Evolutionary conservation across 2,888 invertebrate genomes (phyloP).

Genomic region (Aphrophora alni): DNA sequence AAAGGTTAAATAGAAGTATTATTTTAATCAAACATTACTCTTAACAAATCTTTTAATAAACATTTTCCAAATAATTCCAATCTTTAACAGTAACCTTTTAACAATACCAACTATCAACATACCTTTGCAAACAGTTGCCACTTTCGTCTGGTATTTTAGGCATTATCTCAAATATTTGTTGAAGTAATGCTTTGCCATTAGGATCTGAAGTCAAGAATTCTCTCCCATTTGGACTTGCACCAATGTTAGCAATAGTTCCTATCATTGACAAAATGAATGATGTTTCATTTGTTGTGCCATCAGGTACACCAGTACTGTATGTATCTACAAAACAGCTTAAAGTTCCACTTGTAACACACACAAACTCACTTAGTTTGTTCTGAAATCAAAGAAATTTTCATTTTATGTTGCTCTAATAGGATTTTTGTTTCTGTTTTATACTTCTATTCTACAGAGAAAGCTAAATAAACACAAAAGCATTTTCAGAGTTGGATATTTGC

Average conservation of each 20-base stretch:
- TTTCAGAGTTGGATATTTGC: no score
- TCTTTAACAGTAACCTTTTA: no score
- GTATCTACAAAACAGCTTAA: conserved; percentile 56
- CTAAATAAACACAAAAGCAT: no score
- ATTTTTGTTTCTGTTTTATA: no score
- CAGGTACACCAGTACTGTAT: conserved; percentile 54
- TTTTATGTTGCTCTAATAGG: conserved; percentile 6
- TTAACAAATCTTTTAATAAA: no score
- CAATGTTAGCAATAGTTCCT: conserved; percentile 57
- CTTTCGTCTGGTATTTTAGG: conserved; percentile 53
- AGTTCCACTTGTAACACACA: conserved; percentile 56
- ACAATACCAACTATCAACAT: no score
- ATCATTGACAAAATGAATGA: conserved; percentile 56
- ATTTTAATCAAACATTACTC: no score
- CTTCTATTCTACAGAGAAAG: no score
- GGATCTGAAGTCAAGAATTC: conserved; percentile 55
- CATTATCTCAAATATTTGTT: conserved; percentile 54
- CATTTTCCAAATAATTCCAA: no score
- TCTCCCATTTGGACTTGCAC: conserved; percentile 56
- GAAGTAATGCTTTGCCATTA: conserved; percentile 55
- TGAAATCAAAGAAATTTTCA: conserved; percentile 45
- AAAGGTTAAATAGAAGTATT: no score
- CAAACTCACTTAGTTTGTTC: conserved; percentile 55
- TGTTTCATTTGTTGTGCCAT: conserved; percentile 55
- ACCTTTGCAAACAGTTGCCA: conserved; percentile 55